phyloP scores from a whole-genome alignment of 92 coral and sea anemone species.

The Micromussa lordhowensis region DNA sequence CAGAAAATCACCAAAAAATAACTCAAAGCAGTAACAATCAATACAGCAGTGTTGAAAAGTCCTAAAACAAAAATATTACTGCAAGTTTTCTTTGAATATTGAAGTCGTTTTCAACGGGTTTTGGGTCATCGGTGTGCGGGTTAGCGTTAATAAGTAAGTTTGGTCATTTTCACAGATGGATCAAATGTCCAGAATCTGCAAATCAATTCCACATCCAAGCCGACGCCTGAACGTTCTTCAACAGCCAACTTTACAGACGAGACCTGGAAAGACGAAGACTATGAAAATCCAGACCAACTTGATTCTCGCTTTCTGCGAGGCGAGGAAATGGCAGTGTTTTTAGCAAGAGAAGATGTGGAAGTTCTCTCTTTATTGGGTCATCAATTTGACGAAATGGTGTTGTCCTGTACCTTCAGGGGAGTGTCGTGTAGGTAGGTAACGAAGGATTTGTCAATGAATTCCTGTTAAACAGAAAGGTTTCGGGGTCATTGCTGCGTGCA shows the following conservation, averaged over 20 bases:
- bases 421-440: slow-evolving; percentile 65
- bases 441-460: background rate
- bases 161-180: background rate
- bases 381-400: slow-evolving; percentile 76
- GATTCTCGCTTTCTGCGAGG: slow-evolving; percentile 5
- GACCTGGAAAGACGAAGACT: background rate
- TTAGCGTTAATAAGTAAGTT: too few species aligned
- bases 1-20: too few species aligned
- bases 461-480: too few species aligned
- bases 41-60: too few species aligned
- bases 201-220: background rate
- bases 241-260: background rate
- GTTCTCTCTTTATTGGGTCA: slow-evolving; percentile 59
- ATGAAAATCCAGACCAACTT: background rate
- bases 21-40: too few species aligned
- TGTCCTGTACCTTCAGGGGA: slow-evolving; percentile 82
- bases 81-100: too few species aligned
- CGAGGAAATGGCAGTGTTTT: slow-evolving; percentile 14
- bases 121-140: too few species aligned
- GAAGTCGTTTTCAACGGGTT: too few species aligned
- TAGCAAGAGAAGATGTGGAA: slow-evolving; percentile 14
- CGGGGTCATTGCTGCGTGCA: too few species aligned
- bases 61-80: too few species aligned
- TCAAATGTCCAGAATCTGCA: background rate
- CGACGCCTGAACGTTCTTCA: background rate